Evolutionary conservation across 2,888 invertebrate genomes (phyloP).

Genomic region (Luffia ferchaultella): DNA sequence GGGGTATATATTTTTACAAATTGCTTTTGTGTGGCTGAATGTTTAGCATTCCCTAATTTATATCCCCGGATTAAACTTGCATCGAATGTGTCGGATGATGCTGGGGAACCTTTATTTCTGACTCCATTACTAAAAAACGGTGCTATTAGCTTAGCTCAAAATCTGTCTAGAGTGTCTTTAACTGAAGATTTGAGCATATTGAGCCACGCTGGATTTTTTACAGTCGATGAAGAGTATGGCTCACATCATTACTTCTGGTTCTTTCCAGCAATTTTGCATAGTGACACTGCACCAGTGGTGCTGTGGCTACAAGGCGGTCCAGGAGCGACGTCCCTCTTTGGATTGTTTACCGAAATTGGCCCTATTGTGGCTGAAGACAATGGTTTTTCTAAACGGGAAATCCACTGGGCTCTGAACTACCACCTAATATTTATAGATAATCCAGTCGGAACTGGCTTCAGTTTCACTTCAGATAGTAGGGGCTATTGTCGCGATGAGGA

Average conservation of each 20-base stretch:
- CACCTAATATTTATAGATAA: conserved; percentile 72
- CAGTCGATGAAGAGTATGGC: conserved; percentile 61
- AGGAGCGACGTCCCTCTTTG: conserved; percentile 61
- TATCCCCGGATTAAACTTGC: conserved; percentile 40
- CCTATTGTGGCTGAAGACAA: conserved; percentile 54
- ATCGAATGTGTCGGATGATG: conserved; percentile 19
- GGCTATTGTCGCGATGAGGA: conserved; percentile 64
- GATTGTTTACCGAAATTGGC: conserved; percentile 68
- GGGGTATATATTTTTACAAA: no score
- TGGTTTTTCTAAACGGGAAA: conserved; percentile 40
- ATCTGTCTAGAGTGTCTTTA: conserved; percentile 36
- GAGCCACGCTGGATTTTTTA: conserved; percentile 71
- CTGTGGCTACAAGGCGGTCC: conserved; percentile 70
- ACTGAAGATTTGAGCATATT: conserved; percentile 40
- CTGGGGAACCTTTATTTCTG: conserved; percentile 59
- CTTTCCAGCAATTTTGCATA: conserved; percentile 58
- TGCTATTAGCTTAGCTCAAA: conserved; percentile 47
- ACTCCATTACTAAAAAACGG: conserved; percentile 66
- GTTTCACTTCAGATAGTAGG: conserved; percentile 60
- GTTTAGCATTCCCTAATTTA: conserved; percentile 28
- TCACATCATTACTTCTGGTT: conserved; percentile 74
- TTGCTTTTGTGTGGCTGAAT: not conserved
- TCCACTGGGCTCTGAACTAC: conserved; percentile 66
- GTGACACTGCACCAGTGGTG: conserved; percentile 47
- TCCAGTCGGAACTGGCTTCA: conserved; percentile 72